Evolutionary conservation across 1,140 invertebrate species (phyloP).

Genomic region (Lordiphosa clarofinis): DNA sequence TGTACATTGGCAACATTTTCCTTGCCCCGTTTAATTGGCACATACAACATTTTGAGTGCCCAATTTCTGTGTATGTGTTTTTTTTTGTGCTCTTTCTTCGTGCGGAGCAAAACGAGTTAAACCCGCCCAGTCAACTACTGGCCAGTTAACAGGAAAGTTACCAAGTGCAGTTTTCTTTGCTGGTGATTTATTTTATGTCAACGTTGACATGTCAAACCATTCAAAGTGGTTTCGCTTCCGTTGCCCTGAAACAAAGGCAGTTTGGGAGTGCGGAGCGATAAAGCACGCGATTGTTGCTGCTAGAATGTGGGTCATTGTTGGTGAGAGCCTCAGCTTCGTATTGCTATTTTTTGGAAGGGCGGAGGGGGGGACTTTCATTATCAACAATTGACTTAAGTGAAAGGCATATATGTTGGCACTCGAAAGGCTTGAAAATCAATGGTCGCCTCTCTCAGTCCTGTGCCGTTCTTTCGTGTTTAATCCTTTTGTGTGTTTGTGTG

Average conservation of each 20-base stretch:
- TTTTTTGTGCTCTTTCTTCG: slow-evolving; percentile 6
- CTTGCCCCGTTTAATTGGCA: slow-evolving; percentile 65
- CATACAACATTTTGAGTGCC: slow-evolving; percentile 63
- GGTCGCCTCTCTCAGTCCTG: background rate
- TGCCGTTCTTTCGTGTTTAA: slow-evolving; percentile 2
- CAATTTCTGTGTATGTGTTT: slow-evolving; percentile 35
- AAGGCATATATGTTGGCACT: slow-evolving; percentile 11
- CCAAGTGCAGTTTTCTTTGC: slow-evolving; percentile 64
- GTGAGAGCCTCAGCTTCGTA: slow-evolving; percentile 8
- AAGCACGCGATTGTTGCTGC: slow-evolving; percentile 66
- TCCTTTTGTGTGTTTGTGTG: slow-evolving; percentile 5
- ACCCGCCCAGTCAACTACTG: slow-evolving; percentile 24
- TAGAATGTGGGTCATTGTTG: slow-evolving; percentile 36
- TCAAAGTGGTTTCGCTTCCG: slow-evolving; percentile 77
- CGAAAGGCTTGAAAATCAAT: slow-evolving; percentile 11
- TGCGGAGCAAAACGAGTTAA: slow-evolving; percentile 3
- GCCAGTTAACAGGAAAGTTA: slow-evolving; percentile 49
- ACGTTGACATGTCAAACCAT: slow-evolving; percentile 79
- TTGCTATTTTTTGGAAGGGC: slow-evolving; percentile 1
- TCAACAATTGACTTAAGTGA: slow-evolving; percentile 60
- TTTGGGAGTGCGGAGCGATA: slow-evolving; percentile 50
- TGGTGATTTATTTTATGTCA: slow-evolving; percentile 78
- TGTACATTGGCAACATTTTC: slow-evolving; percentile 67
- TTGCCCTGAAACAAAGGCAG: slow-evolving; percentile 26
- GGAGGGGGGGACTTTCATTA: slow-evolving; percentile 36